A percentile compares a stretch with the other conserved stretches of the same genome.
phyloP scores from a whole-genome alignment of 2,797 vertebrate genomes.

The Arctocebus calabarensis region DNA sequence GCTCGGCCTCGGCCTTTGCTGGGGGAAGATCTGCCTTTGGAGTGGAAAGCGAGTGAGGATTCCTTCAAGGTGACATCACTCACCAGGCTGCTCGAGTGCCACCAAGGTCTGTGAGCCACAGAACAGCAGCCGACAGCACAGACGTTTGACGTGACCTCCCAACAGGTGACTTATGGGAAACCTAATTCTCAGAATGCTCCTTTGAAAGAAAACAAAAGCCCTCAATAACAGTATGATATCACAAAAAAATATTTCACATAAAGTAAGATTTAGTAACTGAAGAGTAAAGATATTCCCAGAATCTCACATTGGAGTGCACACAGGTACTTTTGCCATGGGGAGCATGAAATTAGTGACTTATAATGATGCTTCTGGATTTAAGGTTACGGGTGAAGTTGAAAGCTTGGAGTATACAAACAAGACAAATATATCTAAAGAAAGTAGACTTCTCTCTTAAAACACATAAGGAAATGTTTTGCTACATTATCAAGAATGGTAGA shows the following conservation, averaged over 20 bases:
- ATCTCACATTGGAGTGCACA: background rate
- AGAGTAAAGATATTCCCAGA: background rate
- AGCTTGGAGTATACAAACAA: background rate
- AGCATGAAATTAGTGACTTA: background rate
- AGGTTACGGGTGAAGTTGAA: background rate
- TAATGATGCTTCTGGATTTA: background rate
- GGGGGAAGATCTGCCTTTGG: constrained; percentile 72
- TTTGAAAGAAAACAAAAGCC: constrained; percentile 87
- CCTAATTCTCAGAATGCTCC: constrained; percentile 93
- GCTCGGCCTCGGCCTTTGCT: constrained; percentile 77
- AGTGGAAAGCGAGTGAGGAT: constrained; percentile 85
- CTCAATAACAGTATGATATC: rapidly evolving
- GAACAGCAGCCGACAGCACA: constrained; percentile 87
- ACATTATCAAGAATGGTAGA: background rate
- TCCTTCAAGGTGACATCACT: constrained; percentile 84
- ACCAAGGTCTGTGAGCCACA: constrained; percentile 88
- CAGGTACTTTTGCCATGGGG: background rate
- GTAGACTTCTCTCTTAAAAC: background rate
- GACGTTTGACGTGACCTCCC: constrained; percentile 87
- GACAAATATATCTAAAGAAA: background rate
- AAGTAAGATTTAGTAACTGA: background rate
- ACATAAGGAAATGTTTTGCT: background rate
- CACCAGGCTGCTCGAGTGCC: constrained; percentile 88
- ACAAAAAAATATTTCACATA: background rate
- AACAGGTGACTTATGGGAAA: constrained; percentile 92